A percentile compares a stretch with the other conserved stretches of the same genome.
Evolutionary conservation across 2,888 invertebrate genomes (phyloP).

Genomic region (Yponomeuta plumbellus): DNA sequence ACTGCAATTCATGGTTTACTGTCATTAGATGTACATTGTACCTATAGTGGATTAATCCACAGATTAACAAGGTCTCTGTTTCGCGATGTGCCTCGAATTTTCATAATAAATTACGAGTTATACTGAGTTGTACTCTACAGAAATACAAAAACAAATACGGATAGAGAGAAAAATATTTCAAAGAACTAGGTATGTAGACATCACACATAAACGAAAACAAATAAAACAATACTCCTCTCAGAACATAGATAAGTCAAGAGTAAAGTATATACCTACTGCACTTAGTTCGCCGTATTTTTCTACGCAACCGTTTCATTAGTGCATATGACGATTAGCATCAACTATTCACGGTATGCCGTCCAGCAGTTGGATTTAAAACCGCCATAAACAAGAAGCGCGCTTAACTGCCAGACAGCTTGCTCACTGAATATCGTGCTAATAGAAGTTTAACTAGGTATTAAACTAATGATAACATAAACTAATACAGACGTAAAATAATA

Average conservation of each 20-base stretch:
- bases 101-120: no score
- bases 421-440: neutral
- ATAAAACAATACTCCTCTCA: neutral
- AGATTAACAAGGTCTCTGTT: no score
- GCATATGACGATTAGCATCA: slow-evolving; percentile 4
- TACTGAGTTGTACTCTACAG: no score
- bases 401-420: slow-evolving; percentile 2
- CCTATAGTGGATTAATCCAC: no score
- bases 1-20: no score
- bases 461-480: neutral
- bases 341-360: neutral
- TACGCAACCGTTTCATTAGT: neutral
- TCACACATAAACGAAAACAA: neutral
- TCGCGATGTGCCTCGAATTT: no score
- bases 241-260: neutral
- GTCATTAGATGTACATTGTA: no score
- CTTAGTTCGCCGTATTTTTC: neutral
- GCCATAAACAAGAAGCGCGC: slow-evolving; percentile 42
- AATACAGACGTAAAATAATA: neutral
- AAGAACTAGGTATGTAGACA: no score
- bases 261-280: neutral
- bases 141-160: no score
- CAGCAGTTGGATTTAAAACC: slow-evolving; percentile 30
- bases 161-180: no score
- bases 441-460: neutral